Base-by-base conservation (phyloP, 2,113 vertebrate species). In the Numenius arquata region DNA sequence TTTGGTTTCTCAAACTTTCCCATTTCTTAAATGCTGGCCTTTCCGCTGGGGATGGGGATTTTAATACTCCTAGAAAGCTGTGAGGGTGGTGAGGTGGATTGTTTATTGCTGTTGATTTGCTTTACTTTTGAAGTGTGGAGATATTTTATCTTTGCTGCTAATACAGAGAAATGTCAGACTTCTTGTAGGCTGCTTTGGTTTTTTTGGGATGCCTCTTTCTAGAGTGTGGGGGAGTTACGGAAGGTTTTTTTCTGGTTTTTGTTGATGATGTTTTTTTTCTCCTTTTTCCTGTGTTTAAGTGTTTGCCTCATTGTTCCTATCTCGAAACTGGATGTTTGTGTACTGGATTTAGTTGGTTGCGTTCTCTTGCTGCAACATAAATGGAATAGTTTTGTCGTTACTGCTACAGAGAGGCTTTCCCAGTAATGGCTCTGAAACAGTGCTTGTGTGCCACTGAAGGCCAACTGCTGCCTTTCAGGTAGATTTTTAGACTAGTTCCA, bases 221-320 rank as follows among this genome's bases (percentile, higher is more conserved):
- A 2, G 0, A 7, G 11, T 23, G 5, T 11, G 15, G 16, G 19
- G 4, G 6, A 8, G 4, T 79, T 56, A 14, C 10, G n/a, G 36
- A 30, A 8, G 5, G 5, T 9, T 18, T 45, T 45, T 52, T 56
- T 14, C 29, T n/a, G 45, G 3, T 59, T 7, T 4, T 7, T 59
- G 9, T 5, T 89, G 15, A 4, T 82, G 11, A 4, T 61, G 32
- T 3, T 2, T 13, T 8, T 3, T 12, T 12, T 2, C 8, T 21
- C 27, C 2, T 4, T 25, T 59, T 62, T 16, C 11, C 11, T 70
- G 3, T 23, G 30, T 78, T 79, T 72, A 15, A 50, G 1, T 50
- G 12, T 29, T 76, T 50, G 8, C 17, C 23, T 72, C 8, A 1
- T 18, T 56, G 32, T 70, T 70, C 15, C 21, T 65, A 1, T 32